phyloP scores from a whole-genome alignment of 2,888 invertebrate species.

The Crematogaster levior region DNA sequence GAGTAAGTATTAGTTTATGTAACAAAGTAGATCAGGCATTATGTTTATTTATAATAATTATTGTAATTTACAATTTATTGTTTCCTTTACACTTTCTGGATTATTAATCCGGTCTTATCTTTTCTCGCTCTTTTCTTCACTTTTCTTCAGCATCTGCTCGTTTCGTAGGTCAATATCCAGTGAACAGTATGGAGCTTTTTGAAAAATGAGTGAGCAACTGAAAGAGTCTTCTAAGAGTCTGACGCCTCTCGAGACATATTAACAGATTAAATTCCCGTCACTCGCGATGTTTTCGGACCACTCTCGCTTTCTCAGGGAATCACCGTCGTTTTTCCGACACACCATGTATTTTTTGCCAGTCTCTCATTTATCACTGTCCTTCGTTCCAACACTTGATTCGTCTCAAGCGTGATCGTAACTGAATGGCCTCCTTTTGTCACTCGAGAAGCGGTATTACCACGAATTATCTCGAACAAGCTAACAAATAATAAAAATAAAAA shows the following conservation, averaged over 20 bases:
- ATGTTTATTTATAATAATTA: neutral
- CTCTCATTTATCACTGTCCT: slow-evolving; percentile 55
- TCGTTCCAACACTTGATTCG: slow-evolving; percentile 38
- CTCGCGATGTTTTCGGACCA: slow-evolving; percentile 15
- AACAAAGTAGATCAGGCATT: neutral
- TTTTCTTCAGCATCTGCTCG: too few species aligned
- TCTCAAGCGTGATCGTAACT: slow-evolving; percentile 38
- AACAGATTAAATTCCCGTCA: slow-evolving; percentile 47
- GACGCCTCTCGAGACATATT: slow-evolving; percentile 6
- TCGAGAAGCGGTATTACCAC: slow-evolving; percentile 1
- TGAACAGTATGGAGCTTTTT: neutral
- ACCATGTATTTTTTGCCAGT: slow-evolving; percentile 18
- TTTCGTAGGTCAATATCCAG: slow-evolving; percentile 12
- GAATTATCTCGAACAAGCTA: neutral
- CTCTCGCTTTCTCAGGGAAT: slow-evolving; percentile 35
- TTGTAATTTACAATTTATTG: neutral
- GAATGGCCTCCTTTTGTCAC: slow-evolving; percentile 50
- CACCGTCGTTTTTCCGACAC: slow-evolving; percentile 12
- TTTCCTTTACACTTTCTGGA: too few species aligned
- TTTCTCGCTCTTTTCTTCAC: too few species aligned
- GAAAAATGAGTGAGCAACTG: neutral
- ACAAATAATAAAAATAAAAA: slow-evolving; percentile 1
- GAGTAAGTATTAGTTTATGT: neutral
- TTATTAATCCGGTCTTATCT: too few species aligned
- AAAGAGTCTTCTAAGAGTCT: neutral